A percentile compares a stretch with the other conserved stretches of the same genome.
phyloP scores from a whole-genome alignment of 2,797 vertebrate species.

The Poeciliopsis paucimaculata region DNA sequence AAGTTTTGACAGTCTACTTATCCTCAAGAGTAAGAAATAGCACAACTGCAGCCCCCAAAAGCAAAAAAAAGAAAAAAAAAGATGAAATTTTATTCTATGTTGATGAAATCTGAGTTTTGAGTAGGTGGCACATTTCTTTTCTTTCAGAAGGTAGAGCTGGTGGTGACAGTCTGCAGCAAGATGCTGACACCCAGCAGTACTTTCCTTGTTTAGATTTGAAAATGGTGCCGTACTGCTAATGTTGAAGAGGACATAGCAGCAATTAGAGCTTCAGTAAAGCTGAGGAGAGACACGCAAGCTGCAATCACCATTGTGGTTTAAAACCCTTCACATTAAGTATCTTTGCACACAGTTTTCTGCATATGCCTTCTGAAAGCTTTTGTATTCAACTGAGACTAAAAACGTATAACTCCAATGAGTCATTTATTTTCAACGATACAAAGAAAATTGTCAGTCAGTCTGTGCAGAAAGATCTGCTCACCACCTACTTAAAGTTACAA shows the following conservation, averaged over 20 bases:
- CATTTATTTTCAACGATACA: background rate
- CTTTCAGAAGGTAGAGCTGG: background rate
- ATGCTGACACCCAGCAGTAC: background rate
- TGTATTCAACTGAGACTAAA: background rate
- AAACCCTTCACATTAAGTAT: background rate
- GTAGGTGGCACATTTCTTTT: slow-evolving; percentile 4
- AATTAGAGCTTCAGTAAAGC: background rate
- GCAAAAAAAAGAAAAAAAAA: background rate
- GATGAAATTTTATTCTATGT: slow-evolving; percentile 20
- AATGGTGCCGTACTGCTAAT: background rate
- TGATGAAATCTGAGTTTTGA: slow-evolving; percentile 29
- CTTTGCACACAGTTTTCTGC: background rate
- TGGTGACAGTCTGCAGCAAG: background rate
- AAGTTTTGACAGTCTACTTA: background rate
- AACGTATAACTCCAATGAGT: background rate
- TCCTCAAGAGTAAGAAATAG: slow-evolving; percentile 1
- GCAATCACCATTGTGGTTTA: background rate
- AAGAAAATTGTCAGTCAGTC: background rate
- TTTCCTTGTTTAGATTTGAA: slow-evolving; percentile 6
- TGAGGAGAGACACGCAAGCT: background rate
- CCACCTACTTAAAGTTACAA: background rate
- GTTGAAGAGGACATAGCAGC: background rate
- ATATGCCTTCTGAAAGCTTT: background rate
- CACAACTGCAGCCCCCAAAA: slow-evolving; percentile 36
- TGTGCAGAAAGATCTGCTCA: background rate